These are phyloP conservation scores for Hanleya hanleyi DNA, from an alignment of 2,888 invertebrate genomes.

Conservation along the genomic window DNA sequence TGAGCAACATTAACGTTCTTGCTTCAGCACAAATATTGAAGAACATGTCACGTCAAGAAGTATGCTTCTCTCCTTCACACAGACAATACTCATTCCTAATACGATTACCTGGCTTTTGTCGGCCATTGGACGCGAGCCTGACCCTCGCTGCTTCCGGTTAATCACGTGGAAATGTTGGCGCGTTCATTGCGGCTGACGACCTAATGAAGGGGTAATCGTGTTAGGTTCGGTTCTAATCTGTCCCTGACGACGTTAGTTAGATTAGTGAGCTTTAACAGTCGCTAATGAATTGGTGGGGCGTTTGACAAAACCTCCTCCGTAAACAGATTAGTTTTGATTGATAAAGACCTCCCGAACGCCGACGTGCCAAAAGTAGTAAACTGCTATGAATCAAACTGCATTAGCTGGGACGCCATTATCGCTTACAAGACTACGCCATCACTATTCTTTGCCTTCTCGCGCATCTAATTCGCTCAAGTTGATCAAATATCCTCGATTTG, in stretches of 20 bases:
- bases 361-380: background rate
- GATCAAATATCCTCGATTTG: conserved; percentile 4
- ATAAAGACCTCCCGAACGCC: background rate
- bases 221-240: background rate
- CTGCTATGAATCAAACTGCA: conserved; percentile 1
- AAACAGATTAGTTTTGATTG: background rate
- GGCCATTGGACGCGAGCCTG: background rate
- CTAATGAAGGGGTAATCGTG: conserved; percentile 2
- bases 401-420: background rate
- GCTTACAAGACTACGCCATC: background rate
- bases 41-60: conserved; percentile 1
- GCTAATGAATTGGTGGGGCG: conserved; percentile 4
- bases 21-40: background rate
- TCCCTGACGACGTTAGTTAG: background rate
- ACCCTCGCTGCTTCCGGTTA: background rate
- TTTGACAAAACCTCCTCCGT: conserved; percentile 1
- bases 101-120: background rate
- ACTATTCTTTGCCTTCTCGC: background rate
- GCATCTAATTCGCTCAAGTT: background rate
- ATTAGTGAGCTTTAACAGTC: conserved; percentile 4
- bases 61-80: background rate
- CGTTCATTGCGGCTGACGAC: background rate
- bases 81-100: background rate
- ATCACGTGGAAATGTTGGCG: background rate
- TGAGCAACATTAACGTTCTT: too few species aligned